These are phyloP conservation scores for Orthosia cruda DNA, from an alignment of 2,888 invertebrate genomes.

Conservation along the genomic window DNA sequence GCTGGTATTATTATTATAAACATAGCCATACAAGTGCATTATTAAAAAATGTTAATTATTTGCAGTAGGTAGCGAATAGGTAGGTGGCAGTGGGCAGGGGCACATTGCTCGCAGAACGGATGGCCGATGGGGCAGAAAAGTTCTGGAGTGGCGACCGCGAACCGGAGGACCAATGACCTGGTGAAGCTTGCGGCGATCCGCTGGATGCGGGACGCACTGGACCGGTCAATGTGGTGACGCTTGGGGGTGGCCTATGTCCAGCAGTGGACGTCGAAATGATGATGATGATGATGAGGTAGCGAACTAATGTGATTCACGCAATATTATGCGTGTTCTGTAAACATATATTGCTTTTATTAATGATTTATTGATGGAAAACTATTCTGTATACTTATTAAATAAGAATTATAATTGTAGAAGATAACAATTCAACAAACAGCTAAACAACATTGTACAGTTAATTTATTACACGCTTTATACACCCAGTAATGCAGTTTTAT, in stretches of 20 bases:
- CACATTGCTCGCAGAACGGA: too few relatives aligned
- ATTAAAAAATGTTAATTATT: constrained; percentile 32
- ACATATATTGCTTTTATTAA: neutral
- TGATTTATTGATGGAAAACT: constrained; percentile 3
- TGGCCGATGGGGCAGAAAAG: too few relatives aligned
- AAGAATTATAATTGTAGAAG: constrained; percentile 2
- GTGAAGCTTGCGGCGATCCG: too few relatives aligned
- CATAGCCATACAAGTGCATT: neutral
- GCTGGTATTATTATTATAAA: too few relatives aligned
- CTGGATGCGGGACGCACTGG: too few relatives aligned
- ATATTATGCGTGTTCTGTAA: neutral
- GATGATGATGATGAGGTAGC: too few relatives aligned
- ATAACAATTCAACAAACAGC: neutral
- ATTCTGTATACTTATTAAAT: neutral
- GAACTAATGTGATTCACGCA: neutral
- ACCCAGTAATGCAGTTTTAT: constrained; percentile 30
- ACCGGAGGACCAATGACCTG: too few relatives aligned
- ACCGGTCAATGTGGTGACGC: too few relatives aligned
- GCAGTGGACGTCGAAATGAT: too few relatives aligned
- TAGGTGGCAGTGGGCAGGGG: too few relatives aligned
- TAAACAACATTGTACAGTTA: constrained; percentile 12
- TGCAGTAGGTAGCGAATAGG: constrained; percentile 6
- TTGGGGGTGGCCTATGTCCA: too few relatives aligned
- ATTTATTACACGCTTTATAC: constrained; percentile 18
- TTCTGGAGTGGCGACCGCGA: too few relatives aligned